phyloP scores from a whole-genome alignment of 2,113 vertebrate genomes.

The Sander lucioperca region DNA sequence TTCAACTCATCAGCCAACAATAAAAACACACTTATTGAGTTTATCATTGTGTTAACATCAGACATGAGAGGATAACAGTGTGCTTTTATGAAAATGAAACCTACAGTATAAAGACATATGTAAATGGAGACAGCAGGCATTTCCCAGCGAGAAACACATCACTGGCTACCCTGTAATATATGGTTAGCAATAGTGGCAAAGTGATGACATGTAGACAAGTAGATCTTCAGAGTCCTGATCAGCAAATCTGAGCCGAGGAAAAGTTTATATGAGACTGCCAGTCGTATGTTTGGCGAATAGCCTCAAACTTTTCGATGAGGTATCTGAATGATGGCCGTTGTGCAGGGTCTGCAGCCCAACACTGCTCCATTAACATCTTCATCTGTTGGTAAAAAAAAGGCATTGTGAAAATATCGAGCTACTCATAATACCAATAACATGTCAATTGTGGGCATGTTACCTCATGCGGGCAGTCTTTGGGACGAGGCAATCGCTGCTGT shows the following conservation, averaged over 20 bases:
- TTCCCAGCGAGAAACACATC: slow-evolving; percentile 25
- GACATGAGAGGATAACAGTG: slow-evolving; percentile 11
- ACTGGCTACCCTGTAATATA: slow-evolving; percentile 5
- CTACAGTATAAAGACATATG: slow-evolving; percentile 6
- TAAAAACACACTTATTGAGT: neutral
- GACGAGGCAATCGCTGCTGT: slow-evolving; percentile 84
- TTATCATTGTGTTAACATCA: slow-evolving; percentile 10
- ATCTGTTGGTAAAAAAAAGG: slow-evolving; percentile 58
- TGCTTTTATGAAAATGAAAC: slow-evolving; percentile 33
- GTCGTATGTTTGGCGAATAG: slow-evolving; percentile 64
- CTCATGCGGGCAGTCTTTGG: slow-evolving; percentile 88
- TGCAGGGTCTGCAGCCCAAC: slow-evolving; percentile 87
- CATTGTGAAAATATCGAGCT: neutral
- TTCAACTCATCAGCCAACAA: neutral
- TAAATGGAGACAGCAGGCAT: slow-evolving; percentile 32
- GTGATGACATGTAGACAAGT: slow-evolving; percentile 16
- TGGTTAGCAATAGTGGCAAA: neutral
- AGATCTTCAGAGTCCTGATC: slow-evolving; percentile 26
- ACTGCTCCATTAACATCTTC: slow-evolving; percentile 86
- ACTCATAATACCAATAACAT: neutral
- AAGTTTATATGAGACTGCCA: slow-evolving; percentile 71
- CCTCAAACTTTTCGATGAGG: slow-evolving; percentile 83
- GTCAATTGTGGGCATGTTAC: slow-evolving; percentile 69
- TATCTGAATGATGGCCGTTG: slow-evolving; percentile 86
- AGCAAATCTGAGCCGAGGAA: slow-evolving; percentile 75